Percentiles rank a stretch among this genome's conserved stretches.
These are phyloP conservation scores for Sitta carolinensis DNA, from an alignment of 2,797 vertebrate species.

Conservation along the genomic window DNA sequence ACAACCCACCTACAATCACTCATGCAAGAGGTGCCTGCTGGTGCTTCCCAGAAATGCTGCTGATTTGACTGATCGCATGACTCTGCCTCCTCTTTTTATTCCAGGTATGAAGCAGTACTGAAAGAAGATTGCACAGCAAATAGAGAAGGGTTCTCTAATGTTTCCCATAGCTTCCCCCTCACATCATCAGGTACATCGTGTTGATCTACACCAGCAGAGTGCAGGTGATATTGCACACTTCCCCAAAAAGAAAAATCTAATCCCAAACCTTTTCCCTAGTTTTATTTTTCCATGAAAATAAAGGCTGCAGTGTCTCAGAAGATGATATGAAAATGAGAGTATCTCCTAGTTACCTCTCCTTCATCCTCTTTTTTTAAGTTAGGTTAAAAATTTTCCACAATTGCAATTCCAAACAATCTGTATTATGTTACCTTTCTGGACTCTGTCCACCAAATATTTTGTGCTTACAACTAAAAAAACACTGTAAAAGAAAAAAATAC, in stretches of 20 bases:
- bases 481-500: neutral
- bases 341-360: slow-evolving; percentile 10
- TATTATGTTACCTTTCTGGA: neutral
- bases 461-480: neutral
- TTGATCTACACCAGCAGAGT: neutral
- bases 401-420: neutral
- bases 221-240: neutral
- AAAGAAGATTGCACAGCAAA: neutral
- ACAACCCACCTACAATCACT: neutral
- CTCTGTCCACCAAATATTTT: neutral
- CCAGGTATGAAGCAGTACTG: neutral
- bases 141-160: neutral
- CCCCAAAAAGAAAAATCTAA: neutral
- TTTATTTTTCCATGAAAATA: neutral
- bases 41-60: neutral
- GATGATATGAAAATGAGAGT: neutral
- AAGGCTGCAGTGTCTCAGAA: neutral
- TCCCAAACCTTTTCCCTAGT: neutral
- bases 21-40: neutral
- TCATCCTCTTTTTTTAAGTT: neutral
- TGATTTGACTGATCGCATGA: neutral
- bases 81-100: slow-evolving; percentile 11
- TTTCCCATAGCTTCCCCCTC: neutral
- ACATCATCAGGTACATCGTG: rapidly evolving
- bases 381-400: neutral